Conservation (phyloP, 2,113 vertebrate genomes). For the Spheniscus mendiculus region DNA sequence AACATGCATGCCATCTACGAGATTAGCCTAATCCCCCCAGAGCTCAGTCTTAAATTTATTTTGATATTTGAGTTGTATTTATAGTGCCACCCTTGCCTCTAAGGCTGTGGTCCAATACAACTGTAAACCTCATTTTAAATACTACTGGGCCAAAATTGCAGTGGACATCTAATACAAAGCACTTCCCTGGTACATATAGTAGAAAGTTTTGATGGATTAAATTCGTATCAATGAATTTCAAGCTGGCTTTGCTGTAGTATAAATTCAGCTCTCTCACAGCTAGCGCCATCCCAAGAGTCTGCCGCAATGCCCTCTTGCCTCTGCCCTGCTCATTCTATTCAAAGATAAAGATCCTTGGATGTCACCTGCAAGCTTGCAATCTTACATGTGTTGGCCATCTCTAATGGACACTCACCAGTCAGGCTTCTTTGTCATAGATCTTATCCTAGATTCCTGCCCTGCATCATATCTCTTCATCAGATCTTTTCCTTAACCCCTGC, state of each 20-base stretch:
- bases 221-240: background rate
- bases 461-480: background rate
- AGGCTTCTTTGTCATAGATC: background rate
- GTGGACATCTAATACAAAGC: background rate
- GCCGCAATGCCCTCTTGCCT: background rate
- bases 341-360: background rate
- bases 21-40: background rate
- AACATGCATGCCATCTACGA: background rate
- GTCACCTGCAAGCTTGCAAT: background rate
- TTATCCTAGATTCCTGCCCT: background rate
- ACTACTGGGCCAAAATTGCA: background rate
- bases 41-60: background rate
- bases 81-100: background rate
- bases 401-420: background rate
- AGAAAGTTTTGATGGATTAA: background rate
- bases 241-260: background rate
- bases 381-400: background rate
- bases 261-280: background rate
- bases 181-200: background rate
- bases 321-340: background rate
- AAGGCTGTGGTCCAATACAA: background rate
- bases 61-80: background rate
- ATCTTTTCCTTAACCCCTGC: background rate
- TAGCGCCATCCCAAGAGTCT: background rate
- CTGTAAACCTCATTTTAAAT: background rate